A percentile compares a stretch with the other conserved stretches of the same genome.
Evolutionary conservation across 2,113 vertebrate genomes (phyloP).

Genomic region (Heterocephalus glaber): DNA sequence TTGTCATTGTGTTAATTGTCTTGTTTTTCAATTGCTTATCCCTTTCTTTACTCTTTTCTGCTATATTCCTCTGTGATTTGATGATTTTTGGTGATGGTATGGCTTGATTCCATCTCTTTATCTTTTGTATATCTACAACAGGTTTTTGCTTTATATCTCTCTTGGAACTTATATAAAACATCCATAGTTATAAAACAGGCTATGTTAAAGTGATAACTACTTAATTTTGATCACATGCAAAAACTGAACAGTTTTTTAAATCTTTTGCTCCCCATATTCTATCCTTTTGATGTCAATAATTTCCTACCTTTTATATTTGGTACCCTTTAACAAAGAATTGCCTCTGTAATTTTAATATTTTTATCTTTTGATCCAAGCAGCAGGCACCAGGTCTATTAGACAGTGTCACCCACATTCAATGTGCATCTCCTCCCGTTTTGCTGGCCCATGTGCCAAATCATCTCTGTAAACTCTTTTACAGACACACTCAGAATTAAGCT

Average conservation of each 20-base stretch:
- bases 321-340: not conserved
- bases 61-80: not conserved
- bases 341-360: not conserved
- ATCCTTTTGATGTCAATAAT: not conserved
- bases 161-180: not conserved
- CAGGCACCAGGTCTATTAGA: not conserved
- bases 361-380: not conserved
- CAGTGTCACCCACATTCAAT: not conserved
- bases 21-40: not conserved
- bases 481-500: not conserved
- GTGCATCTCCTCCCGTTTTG: not conserved
- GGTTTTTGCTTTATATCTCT: not conserved
- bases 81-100: not conserved
- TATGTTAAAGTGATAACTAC: not conserved
- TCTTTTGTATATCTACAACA: not conserved
- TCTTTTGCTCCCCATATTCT: not conserved
- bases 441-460: not conserved
- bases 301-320: not conserved
- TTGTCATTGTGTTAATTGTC: not conserved
- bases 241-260: not conserved
- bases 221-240: not conserved
- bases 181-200: not conserved
- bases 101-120: not conserved
- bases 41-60: not conserved
- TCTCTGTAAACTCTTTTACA: not conserved